Evolutionary conservation across 1,140 invertebrate species (phyloP).

Genomic region (Pseudomyrmex dendroicus): DNA sequence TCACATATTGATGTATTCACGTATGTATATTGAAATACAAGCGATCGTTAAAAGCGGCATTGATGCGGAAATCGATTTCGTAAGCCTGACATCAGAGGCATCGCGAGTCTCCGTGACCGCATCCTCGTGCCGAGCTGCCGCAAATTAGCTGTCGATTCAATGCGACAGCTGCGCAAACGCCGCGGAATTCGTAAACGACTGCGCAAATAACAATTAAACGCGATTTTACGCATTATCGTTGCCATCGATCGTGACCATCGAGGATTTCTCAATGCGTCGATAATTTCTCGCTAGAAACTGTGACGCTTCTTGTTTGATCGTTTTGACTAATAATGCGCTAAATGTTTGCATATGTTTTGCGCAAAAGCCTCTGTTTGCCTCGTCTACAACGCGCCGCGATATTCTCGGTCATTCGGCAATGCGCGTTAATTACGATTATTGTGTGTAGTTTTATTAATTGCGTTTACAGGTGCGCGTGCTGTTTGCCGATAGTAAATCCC

Average conservation of each 20-base stretch:
- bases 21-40: not conserved
- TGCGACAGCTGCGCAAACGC: slow-evolving; percentile 59
- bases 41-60: slow-evolving; percentile 9
- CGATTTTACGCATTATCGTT: slow-evolving; percentile 42
- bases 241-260: slow-evolving; percentile 38
- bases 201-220: slow-evolving; percentile 68
- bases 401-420: not conserved
- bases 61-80: not conserved
- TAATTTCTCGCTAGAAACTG: slow-evolving; percentile 39
- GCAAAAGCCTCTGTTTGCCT: slow-evolving; percentile 28
- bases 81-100: not conserved
- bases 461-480: not conserved
- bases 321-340: slow-evolving; percentile 73
- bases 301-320: slow-evolving; percentile 29
- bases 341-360: slow-evolving; percentile 46
- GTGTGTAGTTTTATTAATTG: slow-evolving; percentile 26
- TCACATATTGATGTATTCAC: not conserved
- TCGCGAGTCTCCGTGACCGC: not conserved
- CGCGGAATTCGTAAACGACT: slow-evolving; percentile 41
- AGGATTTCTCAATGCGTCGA: slow-evolving; percentile 58
- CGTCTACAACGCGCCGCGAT: not conserved
- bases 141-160: slow-evolving; percentile 56
- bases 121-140: not conserved
- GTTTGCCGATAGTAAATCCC: slow-evolving; percentile 53
- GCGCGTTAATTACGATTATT: slow-evolving; percentile 32